phyloP scores from a whole-genome alignment of 2,113 vertebrate genomes.

The Bubo scandiacus region DNA sequence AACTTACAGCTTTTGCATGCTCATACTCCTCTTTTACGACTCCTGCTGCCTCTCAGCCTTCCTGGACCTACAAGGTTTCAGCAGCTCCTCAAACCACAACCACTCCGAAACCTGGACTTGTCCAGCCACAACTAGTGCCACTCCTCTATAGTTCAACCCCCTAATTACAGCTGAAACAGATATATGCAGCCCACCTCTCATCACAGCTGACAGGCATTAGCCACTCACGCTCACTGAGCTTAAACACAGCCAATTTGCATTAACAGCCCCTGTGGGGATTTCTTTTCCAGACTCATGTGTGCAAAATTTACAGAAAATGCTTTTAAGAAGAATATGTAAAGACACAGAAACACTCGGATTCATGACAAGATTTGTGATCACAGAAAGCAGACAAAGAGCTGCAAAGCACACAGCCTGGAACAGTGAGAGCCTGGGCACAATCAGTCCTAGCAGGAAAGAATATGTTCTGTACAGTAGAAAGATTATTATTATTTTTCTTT shows the following conservation, averaged over 20 bases:
- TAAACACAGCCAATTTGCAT: background rate
- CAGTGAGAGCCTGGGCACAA: background rate
- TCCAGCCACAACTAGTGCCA: rapidly evolving
- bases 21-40: background rate
- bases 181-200: background rate
- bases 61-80: background rate
- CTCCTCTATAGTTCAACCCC: background rate
- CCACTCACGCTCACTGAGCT: background rate
- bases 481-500: background rate
- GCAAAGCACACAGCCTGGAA: background rate
- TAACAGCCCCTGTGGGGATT: background rate
- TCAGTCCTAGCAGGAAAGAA: background rate
- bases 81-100: background rate
- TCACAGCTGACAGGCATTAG: background rate
- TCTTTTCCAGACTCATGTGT: background rate
- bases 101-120: rapidly evolving
- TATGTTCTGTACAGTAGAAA: background rate
- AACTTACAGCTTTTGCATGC: background rate
- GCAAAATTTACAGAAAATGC: background rate
- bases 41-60: background rate
- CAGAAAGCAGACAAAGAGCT: background rate
- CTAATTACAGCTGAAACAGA: background rate
- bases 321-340: background rate
- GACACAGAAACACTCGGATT: background rate
- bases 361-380: background rate